A percentile compares a stretch with the other conserved stretches of the same genome.
These are phyloP conservation scores for Altica lythri DNA, from an alignment of 2,888 invertebrate species.

Conservation along the genomic window DNA sequence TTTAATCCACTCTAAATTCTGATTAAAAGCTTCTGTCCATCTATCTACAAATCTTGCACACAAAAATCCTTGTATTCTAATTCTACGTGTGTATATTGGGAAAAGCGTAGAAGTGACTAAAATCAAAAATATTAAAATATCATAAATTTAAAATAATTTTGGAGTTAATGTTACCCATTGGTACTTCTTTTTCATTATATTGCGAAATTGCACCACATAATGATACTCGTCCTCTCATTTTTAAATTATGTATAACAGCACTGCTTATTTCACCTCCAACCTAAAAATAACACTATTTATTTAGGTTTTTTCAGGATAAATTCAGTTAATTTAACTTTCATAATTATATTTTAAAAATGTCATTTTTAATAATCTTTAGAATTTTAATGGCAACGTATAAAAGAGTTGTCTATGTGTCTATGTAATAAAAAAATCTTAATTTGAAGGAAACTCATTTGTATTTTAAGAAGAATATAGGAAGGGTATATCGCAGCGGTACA, in stretches of 20 bases:
- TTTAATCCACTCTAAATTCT: conserved; percentile 67
- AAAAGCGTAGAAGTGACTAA: background rate
- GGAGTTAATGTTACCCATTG: background rate
- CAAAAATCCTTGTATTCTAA: conserved; percentile 45
- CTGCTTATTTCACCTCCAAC: conserved; percentile 73
- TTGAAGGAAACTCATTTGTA: no score
- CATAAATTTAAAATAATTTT: background rate
- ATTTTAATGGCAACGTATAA: no score
- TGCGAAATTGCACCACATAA: conserved; percentile 72
- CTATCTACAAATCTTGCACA: conserved; percentile 52
- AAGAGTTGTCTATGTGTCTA: no score
- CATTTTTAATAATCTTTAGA: no score
- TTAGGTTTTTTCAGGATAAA: no score
- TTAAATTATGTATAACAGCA: conserved; percentile 67
- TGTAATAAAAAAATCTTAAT: no score
- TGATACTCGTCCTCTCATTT: conserved; percentile 65
- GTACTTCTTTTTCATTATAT: conserved; percentile 61
- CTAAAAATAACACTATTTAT: no score
- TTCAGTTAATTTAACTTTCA: no score
- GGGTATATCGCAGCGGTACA: no score
- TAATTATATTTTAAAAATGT: no score
- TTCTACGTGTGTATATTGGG: background rate
- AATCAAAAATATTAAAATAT: background rate
- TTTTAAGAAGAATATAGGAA: no score
- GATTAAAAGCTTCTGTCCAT: conserved; percentile 67